These are phyloP conservation scores for Xestobium rufovillosum DNA, from an alignment of 2,888 invertebrate genomes.

Conservation along the genomic window DNA sequence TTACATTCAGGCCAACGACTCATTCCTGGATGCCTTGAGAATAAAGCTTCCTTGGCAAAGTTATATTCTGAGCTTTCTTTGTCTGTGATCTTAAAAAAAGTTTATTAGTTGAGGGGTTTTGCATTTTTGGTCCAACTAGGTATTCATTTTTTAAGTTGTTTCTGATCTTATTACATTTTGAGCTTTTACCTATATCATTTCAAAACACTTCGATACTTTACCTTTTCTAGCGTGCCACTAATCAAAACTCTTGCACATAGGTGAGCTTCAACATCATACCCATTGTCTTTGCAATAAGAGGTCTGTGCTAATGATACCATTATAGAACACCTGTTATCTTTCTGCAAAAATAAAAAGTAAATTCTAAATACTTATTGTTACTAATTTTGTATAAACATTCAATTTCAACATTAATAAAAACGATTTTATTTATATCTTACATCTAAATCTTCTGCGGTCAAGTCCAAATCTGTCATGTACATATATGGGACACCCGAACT, in stretches of 20 bases:
- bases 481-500: constrained; percentile 68
- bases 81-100: no score
- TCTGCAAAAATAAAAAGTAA: constrained; percentile 49
- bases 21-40: constrained; percentile 65
- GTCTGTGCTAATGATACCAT: constrained; percentile 62
- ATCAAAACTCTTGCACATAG: constrained; percentile 67
- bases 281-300: constrained; percentile 53
- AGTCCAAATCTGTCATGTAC: constrained; percentile 65
- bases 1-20: constrained; percentile 57
- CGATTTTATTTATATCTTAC: constrained; percentile 47
- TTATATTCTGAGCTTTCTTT: constrained; percentile 48
- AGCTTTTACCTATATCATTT: constrained; percentile 30
- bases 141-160: no score
- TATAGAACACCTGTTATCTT: constrained; percentile 58
- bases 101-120: no score
- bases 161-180: background rate
- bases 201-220: constrained; percentile 30
- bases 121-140: no score
- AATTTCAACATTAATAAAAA: no score
- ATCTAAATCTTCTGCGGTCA: constrained; percentile 57
- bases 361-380: constrained; percentile 16
- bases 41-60: constrained; percentile 56
- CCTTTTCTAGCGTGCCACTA: constrained; percentile 58
- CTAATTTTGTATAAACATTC: no score
- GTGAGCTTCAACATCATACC: constrained; percentile 68